These are phyloP conservation scores for Thaumatotibia leucotreta DNA, from an alignment of 1,140 invertebrate genomes.

Conservation along the genomic window DNA sequence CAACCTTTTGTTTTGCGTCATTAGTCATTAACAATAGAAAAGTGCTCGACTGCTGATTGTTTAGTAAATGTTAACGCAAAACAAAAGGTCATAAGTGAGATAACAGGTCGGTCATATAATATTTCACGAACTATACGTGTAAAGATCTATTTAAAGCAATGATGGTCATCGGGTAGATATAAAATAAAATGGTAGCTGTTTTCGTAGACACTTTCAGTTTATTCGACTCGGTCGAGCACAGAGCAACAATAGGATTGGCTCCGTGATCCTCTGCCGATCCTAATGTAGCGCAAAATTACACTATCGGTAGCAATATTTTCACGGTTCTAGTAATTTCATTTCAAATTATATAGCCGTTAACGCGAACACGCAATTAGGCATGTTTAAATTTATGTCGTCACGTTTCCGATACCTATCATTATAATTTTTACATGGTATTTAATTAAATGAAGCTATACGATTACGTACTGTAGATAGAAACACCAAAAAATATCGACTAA, in stretches of 20 bases:
- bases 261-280: neutral
- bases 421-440: neutral
- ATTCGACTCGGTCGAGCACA: neutral
- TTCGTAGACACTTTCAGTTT: neutral
- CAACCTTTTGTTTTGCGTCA: too few species aligned
- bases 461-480: too few species aligned
- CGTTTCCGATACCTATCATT: neutral
- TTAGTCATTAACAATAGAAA: too few species aligned
- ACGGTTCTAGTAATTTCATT: neutral
- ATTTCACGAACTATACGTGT: neutral
- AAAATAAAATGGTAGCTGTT: neutral
- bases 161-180: neutral
- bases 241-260: neutral
- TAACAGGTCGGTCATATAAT: too few species aligned
- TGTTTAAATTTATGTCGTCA: neutral
- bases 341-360: neutral
- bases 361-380: neutral
- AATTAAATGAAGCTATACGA: too few species aligned
- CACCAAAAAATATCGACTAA: too few species aligned
- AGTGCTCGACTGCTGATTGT: too few species aligned
- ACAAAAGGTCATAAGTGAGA: too few species aligned
- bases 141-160: neutral
- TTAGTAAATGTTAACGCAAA: too few species aligned
- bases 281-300: slow-evolving; percentile 5
- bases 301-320: neutral